Conservation (phyloP, 2,113 vertebrate species). For the Corvus cornix region DNA sequence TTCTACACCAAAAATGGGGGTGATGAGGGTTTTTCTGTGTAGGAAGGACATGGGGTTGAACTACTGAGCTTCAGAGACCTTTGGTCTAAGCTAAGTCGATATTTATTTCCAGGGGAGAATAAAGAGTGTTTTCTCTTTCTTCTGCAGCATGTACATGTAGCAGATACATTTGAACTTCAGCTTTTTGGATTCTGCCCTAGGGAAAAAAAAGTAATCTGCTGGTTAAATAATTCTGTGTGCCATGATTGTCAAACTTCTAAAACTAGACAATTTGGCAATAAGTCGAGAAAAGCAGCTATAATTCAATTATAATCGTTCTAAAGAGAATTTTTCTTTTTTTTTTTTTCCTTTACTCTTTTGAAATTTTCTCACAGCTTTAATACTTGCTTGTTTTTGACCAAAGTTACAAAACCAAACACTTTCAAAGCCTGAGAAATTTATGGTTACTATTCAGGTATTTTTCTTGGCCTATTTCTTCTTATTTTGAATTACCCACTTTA, state of each 20-base stretch:
- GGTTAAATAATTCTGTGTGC: not conserved
- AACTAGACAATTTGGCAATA: not conserved
- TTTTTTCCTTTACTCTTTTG: not conserved
- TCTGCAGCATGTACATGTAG: not conserved
- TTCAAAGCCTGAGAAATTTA: not conserved
- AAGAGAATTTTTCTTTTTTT: not conserved
- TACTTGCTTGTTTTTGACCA: not conserved
- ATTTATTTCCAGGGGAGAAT: not conserved
- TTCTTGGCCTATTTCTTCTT: not conserved
- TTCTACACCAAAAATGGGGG: not conserved
- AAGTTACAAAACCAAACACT: not conserved
- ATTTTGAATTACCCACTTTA: not conserved
- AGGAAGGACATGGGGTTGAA: not conserved
- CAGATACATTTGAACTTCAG: not conserved
- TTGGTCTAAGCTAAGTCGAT: not conserved
- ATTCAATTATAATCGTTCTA: not conserved
- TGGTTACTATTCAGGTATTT: not conserved
- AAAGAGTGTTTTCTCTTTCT: not conserved
- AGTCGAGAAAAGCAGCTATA: not conserved
- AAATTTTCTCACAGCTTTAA: not conserved
- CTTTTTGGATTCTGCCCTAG: not conserved
- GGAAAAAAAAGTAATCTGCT: not conserved
- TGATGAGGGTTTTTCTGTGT: not conserved
- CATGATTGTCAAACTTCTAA: not conserved
- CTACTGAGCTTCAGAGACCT: not conserved